Evolutionary conservation across 2,113 vertebrate genomes (phyloP).

Genomic region (Girardinichthys multiradiatus): DNA sequence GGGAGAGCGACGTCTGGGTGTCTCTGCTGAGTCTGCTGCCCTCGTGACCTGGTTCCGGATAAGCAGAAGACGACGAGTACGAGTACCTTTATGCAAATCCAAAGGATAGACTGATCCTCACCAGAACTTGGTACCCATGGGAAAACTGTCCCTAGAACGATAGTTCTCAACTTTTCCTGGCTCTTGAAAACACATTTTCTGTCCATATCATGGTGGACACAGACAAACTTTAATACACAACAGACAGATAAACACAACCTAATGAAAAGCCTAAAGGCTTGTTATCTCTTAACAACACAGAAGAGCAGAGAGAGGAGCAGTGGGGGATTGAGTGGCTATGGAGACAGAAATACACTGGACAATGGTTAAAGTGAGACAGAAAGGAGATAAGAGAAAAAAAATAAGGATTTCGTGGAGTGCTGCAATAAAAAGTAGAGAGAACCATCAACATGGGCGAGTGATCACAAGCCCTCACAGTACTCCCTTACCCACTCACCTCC

Average conservation of each 20-base stretch:
- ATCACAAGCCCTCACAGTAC: slow-evolving; percentile 34
- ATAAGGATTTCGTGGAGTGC: slow-evolving; percentile 15
- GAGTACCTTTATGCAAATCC: no score
- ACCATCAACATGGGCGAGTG: slow-evolving; percentile 43
- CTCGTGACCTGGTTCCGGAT: no score
- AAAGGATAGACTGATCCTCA: not conserved
- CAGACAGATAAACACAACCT: slow-evolving; percentile 31
- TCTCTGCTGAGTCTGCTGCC: no score
- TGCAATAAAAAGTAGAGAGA: slow-evolving; percentile 34
- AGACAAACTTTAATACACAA: slow-evolving; percentile 30
- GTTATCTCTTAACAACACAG: slow-evolving; percentile 23
- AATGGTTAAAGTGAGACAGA: slow-evolving; percentile 25
- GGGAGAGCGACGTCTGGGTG: no score
- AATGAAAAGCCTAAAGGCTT: slow-evolving; percentile 47
- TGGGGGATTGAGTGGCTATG: no score
- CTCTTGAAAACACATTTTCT: slow-evolving; percentile 5
- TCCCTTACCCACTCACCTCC: slow-evolving; percentile 6
- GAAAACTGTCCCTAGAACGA: not conserved
- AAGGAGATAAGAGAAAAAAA: slow-evolving; percentile 46
- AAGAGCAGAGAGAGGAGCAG: not conserved
- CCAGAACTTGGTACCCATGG: not conserved
- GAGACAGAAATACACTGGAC: slow-evolving; percentile 27
- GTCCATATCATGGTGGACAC: not conserved
- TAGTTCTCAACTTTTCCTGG: not conserved
- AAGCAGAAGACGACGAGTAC: no score